Percentiles rank a stretch among this genome's conserved stretches.
phyloP scores from a whole-genome alignment of 2,888 invertebrate genomes.

The Ichneumoninae sp. region DNA sequence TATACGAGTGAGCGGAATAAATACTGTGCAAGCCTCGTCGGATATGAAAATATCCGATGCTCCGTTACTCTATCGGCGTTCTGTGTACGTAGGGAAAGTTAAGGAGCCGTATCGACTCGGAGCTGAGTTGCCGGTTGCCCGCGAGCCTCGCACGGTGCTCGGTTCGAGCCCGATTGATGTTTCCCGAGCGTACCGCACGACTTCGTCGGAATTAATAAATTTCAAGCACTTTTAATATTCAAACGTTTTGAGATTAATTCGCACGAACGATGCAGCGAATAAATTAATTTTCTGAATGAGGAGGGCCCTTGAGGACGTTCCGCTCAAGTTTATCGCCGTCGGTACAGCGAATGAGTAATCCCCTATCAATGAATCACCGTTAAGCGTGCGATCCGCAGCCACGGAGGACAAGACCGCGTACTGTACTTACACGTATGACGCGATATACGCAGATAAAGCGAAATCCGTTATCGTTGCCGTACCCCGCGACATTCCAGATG shows the following conservation, averaged over 20 bases:
- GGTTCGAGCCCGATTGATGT: slow-evolving; percentile 3
- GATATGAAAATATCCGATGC: slow-evolving; percentile 6
- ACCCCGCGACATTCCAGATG: slow-evolving; percentile 17
- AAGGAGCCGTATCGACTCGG: slow-evolving; percentile 18
- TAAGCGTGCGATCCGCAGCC: not conserved
- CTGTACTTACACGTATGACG: not conserved
- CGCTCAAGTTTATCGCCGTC: not conserved
- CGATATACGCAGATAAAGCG: slow-evolving; percentile 18
- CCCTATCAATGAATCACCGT: slow-evolving; percentile 15
- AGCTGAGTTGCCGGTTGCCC: slow-evolving; percentile 5
- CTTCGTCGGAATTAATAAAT: slow-evolving; percentile 4
- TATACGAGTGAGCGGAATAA: slow-evolving; percentile 1
- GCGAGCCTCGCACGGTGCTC: not conserved
- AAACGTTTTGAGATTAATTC: slow-evolving; percentile 17
- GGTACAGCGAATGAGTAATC: slow-evolving; percentile 14
- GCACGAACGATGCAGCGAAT: slow-evolving; percentile 1
- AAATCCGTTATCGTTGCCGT: slow-evolving; percentile 23
- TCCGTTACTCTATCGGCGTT: slow-evolving; percentile 34
- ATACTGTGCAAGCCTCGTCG: slow-evolving; percentile 26
- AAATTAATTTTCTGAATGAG: not conserved
- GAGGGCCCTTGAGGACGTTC: not conserved
- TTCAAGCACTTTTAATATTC: not conserved
- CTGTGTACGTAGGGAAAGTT: slow-evolving; percentile 46
- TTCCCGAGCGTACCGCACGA: not conserved
- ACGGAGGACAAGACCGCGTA: not conserved